These are phyloP conservation scores for Epirrhoe tristata DNA, from an alignment of 2,888 invertebrate genomes.

Conservation along the genomic window DNA sequence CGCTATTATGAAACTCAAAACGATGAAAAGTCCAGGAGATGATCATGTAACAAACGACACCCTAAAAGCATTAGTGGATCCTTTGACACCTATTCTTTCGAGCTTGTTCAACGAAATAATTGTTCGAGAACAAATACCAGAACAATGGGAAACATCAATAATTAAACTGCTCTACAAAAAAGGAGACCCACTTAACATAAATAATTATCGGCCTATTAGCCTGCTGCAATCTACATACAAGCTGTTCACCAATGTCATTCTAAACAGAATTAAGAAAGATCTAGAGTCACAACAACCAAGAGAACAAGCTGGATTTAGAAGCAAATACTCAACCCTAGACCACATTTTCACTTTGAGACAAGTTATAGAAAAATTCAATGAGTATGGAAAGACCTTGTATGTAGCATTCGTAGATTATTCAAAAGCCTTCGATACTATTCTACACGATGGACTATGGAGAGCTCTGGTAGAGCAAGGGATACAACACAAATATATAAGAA, in stretches of 20 bases:
- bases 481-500: not conserved
- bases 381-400: too few species aligned
- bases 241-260: slow-evolving; percentile 3
- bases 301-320: slow-evolving; percentile 21
- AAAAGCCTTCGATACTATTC: slow-evolving; percentile 3
- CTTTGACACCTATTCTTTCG: too few species aligned
- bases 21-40: not conserved
- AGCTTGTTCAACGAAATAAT: not conserved
- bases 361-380: not conserved
- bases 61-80: too few species aligned
- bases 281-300: slow-evolving; percentile 19
- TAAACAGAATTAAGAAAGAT: slow-evolving; percentile 6
- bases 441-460: not conserved
- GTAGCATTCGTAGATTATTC: not conserved
- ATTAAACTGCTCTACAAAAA: slow-evolving; percentile 15
- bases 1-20: slow-evolving; percentile 1
- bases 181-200: slow-evolving; percentile 5
- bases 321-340: slow-evolving; percentile 1
- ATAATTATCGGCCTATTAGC: slow-evolving; percentile 4
- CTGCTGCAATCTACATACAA: too few species aligned
- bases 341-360: not conserved
- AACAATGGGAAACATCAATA: slow-evolving; percentile 1
- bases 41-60: not conserved
- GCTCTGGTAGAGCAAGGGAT: not conserved
- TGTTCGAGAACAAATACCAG: not conserved